Base-by-base conservation (phyloP, 2,113 vertebrate genomes). In the Natator depressus region DNA sequence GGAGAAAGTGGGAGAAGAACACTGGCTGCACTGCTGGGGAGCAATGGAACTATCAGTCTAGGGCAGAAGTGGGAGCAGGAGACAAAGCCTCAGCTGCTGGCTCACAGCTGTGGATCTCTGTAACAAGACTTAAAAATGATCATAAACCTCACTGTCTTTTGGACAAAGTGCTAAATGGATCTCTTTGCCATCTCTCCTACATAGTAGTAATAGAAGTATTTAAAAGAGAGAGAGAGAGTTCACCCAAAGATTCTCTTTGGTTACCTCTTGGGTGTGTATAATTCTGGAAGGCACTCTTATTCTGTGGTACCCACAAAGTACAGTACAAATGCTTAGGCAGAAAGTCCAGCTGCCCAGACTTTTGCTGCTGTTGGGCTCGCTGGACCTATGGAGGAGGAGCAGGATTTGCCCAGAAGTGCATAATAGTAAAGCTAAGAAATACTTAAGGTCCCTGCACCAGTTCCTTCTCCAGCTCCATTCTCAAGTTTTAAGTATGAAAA, bases 1-100 rank as follows among this genome's bases (percentile, higher is more conserved):
- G 0, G 1, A 0, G 69, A 38, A 72, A 38, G 51, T 0, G 42
- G 53, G 76, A 79, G 87, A 59, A 46, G 31, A 46, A 17, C 0
- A 0, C 1, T 1, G 69, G 35, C 87, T 75, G 20, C 22, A 47
- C 59, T 79, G 59, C 85, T 82, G 51, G 51, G 22, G 91, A 82
- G 51, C 13, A 51, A 42, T 54, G 24, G 69, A 85, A 85, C 29
- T 54, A n/a, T 69, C 78, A 38, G 79, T 85, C 84, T 16, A 6
- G 5, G 4, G 47, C 42, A 50, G 20, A 65, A 90, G 4, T 4
- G 11, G 87, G 22, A 6, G 20, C 76, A 69, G 62, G 35, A 69
- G 31, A 69, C 31, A 69, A 65, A 65, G 35, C 62, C 62, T 50
- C 78, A 62, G 42, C 38, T 81, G 47, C 80, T 80, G 38, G 53